These are phyloP conservation scores for Trichogramma pretiosum DNA, from an alignment of 1,140 invertebrate genomes.

Conservation along the genomic window DNA sequence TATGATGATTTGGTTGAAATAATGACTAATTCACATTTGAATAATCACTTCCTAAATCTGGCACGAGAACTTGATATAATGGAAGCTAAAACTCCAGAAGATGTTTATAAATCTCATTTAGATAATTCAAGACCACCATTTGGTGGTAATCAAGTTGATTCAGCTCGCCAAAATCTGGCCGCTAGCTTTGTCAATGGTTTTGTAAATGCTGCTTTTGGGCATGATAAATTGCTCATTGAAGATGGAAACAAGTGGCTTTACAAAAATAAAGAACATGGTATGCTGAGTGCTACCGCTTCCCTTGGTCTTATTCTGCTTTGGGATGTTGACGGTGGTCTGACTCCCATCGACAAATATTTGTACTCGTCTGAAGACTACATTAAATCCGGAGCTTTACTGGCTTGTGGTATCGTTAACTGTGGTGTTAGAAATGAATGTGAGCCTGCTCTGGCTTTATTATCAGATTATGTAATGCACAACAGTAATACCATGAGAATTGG, in stretches of 20 bases:
- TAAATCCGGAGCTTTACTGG: conserved; percentile 93
- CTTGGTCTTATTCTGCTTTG: conserved; percentile 89
- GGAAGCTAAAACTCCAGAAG: conserved; percentile 98
- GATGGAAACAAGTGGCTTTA: conserved; percentile 98
- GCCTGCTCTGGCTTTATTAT: conserved; percentile 90
- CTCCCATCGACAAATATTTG: conserved; percentile 97
- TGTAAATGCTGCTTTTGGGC: conserved; percentile 96
- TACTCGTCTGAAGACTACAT: conserved; percentile 94
- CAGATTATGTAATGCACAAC: conserved; percentile 89
- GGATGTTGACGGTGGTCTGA: conserved; percentile 97
- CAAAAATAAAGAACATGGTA: conserved; percentile 98
- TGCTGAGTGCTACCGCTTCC: conserved; percentile 96
- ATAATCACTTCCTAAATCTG: conserved; percentile 91
- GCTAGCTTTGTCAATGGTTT: conserved; percentile 99
- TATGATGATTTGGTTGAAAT: conserved; percentile 91
- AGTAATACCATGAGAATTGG: conserved; percentile 88
- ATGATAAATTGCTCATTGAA: conserved; percentile 93
- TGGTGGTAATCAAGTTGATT: conserved; percentile 80
- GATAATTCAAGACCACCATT: conserved; percentile 83
- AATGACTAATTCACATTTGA: conserved; percentile 93
- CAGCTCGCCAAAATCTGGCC: conserved; percentile 91
- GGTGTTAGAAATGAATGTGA: conserved; percentile 98
- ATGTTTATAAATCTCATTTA: conserved; percentile 98
- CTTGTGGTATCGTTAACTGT: conserved; percentile 97
- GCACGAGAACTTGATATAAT: conserved; percentile 98